A percentile compares a stretch with the other conserved stretches of the same genome.
Conservation (phyloP, 2,797 vertebrate genomes). For the Darevskia mixta region DNA sequence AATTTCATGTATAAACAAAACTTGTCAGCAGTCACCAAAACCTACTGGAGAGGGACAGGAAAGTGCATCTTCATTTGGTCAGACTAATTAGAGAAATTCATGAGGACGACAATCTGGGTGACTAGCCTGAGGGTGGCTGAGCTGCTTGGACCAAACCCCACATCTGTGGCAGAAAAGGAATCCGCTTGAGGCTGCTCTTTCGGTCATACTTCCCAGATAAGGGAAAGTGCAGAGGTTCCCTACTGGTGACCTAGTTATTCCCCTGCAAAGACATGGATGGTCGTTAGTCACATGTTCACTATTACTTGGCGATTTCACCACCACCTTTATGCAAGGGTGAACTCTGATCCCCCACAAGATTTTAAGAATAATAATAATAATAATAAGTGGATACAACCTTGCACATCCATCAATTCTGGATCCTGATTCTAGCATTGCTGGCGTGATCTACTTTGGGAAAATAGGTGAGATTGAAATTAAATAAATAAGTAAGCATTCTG, state of each 20-base stretch:
- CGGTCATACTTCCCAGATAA: neutral
- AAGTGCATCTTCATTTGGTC: conserved; percentile 10
- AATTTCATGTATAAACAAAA: neutral
- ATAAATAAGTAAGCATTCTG: neutral
- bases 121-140: neutral
- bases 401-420: neutral
- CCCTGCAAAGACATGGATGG: neutral
- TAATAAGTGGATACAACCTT: neutral
- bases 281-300: neutral
- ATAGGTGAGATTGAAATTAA: too few species aligned
- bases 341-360: neutral
- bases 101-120: neutral
- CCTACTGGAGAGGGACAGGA: neutral
- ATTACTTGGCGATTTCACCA: neutral
- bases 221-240: too few species aligned
- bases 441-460: too few species aligned
- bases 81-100: neutral
- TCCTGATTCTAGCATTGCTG: too few species aligned
- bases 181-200: neutral
- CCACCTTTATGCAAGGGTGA: neutral
- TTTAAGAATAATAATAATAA: too few species aligned
- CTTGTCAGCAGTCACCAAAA: neutral
- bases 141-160: neutral
- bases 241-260: too few species aligned
- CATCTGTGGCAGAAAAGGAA: neutral